A percentile compares a stretch with the other conserved stretches of the same genome.
These are phyloP conservation scores for Dipodomys stephensi DNA, from an alignment of 2,113 vertebrate species.

Conservation along the genomic window DNA sequence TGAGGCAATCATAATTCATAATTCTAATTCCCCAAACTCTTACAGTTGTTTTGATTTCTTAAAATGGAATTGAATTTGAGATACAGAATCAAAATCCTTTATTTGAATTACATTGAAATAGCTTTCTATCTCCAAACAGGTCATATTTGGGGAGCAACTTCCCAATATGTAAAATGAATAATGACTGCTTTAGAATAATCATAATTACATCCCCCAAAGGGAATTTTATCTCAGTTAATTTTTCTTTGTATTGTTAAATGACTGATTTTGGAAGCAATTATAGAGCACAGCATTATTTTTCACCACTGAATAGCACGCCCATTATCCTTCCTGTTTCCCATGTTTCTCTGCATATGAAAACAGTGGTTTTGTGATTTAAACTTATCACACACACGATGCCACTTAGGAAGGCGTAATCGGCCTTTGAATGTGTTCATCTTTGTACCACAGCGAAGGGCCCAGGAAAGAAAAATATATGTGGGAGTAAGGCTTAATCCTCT, in stretches of 20 bases:
- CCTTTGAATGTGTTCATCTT: slow-evolving; percentile 42
- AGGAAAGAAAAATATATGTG: not conserved
- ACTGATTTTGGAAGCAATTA: slow-evolving; percentile 84
- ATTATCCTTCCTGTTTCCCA: slow-evolving; percentile 42
- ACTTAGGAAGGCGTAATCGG: slow-evolving; percentile 32
- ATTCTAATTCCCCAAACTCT: slow-evolving; percentile 43
- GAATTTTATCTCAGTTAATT: slow-evolving; percentile 84
- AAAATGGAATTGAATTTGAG: slow-evolving; percentile 74
- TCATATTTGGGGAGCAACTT: slow-evolving; percentile 79
- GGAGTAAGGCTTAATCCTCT: slow-evolving; percentile 35
- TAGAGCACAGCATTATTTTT: slow-evolving; percentile 73
- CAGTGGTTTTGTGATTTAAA: slow-evolving; percentile 65
- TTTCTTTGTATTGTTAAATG: slow-evolving; percentile 85
- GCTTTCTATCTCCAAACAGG: slow-evolving; percentile 77
- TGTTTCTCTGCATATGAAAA: slow-evolving; percentile 68
- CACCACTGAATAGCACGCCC: slow-evolving; percentile 66
- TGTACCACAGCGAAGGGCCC: slow-evolving; percentile 30
- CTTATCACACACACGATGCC: slow-evolving; percentile 20
- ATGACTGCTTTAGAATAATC: slow-evolving; percentile 86
- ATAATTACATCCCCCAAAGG: slow-evolving; percentile 83
- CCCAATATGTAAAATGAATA: slow-evolving; percentile 83
- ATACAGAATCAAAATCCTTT: slow-evolving; percentile 70
- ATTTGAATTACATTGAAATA: slow-evolving; percentile 65
- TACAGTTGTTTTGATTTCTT: slow-evolving; percentile 63
- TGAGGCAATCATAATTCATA: slow-evolving; percentile 44